These are phyloP conservation scores for Cathartes aura DNA, from an alignment of 2,113 vertebrate genomes.

Conservation along the genomic window DNA sequence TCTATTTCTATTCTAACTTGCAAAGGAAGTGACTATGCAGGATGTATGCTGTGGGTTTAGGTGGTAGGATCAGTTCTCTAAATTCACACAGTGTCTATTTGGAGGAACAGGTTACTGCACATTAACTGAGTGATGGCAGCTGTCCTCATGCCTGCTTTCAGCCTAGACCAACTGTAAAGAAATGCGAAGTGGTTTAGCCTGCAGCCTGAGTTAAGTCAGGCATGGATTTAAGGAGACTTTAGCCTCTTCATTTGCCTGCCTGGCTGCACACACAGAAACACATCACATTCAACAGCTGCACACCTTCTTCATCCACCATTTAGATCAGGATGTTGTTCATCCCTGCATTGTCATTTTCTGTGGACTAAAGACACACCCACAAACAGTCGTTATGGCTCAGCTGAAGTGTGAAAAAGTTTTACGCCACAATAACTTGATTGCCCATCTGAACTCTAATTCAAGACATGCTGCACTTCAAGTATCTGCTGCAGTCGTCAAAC, in stretches of 20 bases:
- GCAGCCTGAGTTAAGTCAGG: neutral
- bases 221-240: neutral
- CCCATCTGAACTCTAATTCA: neutral
- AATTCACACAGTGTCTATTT: neutral
- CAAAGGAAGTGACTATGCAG: neutral
- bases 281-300: neutral
- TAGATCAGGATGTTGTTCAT: neutral
- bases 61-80: neutral
- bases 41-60: neutral
- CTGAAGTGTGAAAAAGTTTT: neutral
- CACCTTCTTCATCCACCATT: neutral
- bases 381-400: neutral
- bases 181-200: neutral
- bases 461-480: neutral
- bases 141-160: neutral
- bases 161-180: neutral
- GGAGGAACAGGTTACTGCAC: neutral
- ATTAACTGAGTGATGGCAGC: neutral
- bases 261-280: neutral
- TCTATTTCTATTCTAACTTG: neutral
- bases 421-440: neutral
- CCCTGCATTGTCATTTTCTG: neutral
- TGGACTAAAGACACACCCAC: neutral
- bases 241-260: neutral
- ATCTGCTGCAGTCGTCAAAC: neutral